Evolutionary conservation across 2,113 vertebrate species (phyloP).

Genomic region (Vidua macroura): DNA sequence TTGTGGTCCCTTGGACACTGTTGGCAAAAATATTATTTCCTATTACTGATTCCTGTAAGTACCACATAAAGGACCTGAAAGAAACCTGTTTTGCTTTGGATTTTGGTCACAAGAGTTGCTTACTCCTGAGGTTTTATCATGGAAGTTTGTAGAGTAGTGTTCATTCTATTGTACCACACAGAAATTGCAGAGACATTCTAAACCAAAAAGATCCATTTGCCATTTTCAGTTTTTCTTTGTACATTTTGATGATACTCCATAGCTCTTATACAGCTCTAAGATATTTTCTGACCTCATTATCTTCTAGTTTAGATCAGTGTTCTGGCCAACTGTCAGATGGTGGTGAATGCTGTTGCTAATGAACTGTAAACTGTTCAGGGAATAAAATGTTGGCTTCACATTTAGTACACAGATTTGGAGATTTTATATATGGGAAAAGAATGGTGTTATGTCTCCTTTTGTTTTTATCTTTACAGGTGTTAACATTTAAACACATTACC

Average conservation of each 20-base stretch:
- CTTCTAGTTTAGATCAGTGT: slow-evolving; percentile 37
- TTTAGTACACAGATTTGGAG: neutral
- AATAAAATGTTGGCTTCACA: slow-evolving; percentile 44
- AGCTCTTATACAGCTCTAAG: slow-evolving; percentile 35
- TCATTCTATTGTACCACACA: slow-evolving; percentile 9
- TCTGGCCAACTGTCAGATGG: slow-evolving; percentile 53
- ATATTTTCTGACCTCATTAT: slow-evolving; percentile 60
- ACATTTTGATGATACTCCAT: slow-evolving; percentile 4
- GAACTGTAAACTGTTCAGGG: slow-evolving; percentile 50
- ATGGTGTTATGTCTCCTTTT: neutral
- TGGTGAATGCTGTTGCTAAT: slow-evolving; percentile 38
- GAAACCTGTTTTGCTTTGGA: neutral
- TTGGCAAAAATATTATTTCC: neutral
- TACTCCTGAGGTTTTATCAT: neutral
- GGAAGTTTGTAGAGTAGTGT: neutral
- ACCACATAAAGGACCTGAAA: neutral
- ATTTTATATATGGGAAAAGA: neutral
- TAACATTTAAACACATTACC: neutral
- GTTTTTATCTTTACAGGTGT: neutral
- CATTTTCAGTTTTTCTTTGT: slow-evolving; percentile 15
- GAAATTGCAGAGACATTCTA: neutral
- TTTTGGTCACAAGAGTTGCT: neutral
- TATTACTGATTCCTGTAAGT: neutral
- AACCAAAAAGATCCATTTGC: neutral
- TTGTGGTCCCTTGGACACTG: neutral